phyloP scores from a whole-genome alignment of 2,113 vertebrate species.

The Bettongia penicillata region DNA sequence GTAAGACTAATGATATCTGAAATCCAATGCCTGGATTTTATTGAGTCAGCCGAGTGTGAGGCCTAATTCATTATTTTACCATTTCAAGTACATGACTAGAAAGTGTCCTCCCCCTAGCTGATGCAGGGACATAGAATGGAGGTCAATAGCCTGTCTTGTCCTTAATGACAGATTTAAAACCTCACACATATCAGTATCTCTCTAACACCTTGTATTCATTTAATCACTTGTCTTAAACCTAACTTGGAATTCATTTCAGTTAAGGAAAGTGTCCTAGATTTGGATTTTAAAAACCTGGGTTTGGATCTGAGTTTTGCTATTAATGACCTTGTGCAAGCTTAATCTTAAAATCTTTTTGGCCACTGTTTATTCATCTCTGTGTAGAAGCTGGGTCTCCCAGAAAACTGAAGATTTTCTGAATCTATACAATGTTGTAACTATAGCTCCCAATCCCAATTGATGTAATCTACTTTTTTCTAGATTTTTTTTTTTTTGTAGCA shows the following conservation, averaged over 20 bases:
- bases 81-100: background rate
- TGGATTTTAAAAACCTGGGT: background rate
- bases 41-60: background rate
- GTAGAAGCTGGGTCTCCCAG: background rate
- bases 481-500: background rate
- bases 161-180: background rate
- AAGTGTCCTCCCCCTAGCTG: background rate
- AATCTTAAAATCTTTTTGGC: background rate
- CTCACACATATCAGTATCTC: background rate
- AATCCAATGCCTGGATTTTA: background rate
- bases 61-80: background rate
- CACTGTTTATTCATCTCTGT: background rate
- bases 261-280: background rate
- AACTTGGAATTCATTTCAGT: background rate
- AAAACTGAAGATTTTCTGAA: background rate
- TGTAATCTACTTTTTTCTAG: background rate
- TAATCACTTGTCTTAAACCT: background rate
- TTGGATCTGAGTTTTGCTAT: background rate
- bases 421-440: background rate
- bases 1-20: background rate
- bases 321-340: background rate
- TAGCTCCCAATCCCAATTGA: background rate
- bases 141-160: slow-evolving; percentile 2
- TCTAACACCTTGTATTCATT: background rate
- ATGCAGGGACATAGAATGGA: background rate